phyloP scores from a whole-genome alignment of 2,797 vertebrate genomes.

The Perodicticus potto region DNA sequence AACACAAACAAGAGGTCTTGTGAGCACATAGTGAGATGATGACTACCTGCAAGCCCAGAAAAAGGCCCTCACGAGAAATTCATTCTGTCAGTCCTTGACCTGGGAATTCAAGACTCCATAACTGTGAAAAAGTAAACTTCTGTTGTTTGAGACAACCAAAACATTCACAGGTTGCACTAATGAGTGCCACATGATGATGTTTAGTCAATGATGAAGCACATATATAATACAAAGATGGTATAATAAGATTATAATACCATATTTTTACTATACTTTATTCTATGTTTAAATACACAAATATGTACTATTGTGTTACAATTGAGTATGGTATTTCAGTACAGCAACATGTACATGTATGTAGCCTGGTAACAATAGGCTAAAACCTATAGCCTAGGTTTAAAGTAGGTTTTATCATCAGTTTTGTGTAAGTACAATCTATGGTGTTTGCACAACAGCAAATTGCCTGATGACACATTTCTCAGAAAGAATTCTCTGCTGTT shows the following conservation, averaged over 20 bases:
- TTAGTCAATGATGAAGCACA: neutral
- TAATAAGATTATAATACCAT: neutral
- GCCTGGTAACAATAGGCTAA: neutral
- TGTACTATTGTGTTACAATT: neutral
- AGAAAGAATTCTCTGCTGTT: neutral
- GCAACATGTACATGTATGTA: neutral
- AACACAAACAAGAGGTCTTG: neutral
- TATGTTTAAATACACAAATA: neutral
- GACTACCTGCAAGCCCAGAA: neutral
- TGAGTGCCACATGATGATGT: neutral
- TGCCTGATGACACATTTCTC: neutral
- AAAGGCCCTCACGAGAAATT: neutral
- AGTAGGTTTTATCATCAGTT: neutral
- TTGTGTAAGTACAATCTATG: neutral
- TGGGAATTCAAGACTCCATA: neutral
- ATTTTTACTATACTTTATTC: neutral
- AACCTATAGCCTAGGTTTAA: neutral
- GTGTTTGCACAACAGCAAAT: neutral
- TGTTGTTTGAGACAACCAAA: neutral
- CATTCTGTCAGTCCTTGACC: neutral
- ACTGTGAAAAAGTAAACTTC: neutral
- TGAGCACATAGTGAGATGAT: neutral
- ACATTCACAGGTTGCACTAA: neutral
- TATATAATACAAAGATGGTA: neutral
- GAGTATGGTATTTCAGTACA: neutral